Percentiles rank a stretch among this genome's conserved stretches.
These are phyloP conservation scores for Erithacus rubecula DNA, from an alignment of 2,797 vertebrate species.

Conservation along the genomic window DNA sequence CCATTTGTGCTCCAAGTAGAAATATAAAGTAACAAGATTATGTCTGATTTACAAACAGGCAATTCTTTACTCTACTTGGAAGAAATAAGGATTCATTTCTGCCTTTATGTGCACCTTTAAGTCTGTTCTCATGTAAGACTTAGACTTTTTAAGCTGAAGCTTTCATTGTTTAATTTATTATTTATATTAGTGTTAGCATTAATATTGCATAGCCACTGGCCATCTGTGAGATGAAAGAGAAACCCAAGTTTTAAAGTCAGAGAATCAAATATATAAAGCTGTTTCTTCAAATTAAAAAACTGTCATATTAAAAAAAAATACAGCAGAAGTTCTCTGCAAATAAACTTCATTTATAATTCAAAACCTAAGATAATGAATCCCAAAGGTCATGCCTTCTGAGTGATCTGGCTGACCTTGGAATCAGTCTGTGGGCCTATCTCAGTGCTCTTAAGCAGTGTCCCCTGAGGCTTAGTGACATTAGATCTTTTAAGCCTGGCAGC, in stretches of 20 bases:
- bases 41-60: not conserved
- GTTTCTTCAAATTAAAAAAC: not conserved
- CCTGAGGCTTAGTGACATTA: not conserved
- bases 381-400: not conserved
- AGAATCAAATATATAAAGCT: not conserved
- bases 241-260: not conserved
- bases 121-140: not conserved
- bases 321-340: not conserved
- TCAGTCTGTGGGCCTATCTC: not conserved
- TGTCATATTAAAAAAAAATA: not conserved
- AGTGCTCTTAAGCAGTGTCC: not conserved
- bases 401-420: not conserved
- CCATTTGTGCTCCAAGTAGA: conserved; percentile 20
- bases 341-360: not conserved
- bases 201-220: conserved; percentile 27
- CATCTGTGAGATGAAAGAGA: conserved; percentile 20
- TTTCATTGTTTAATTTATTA: conserved; percentile 53
- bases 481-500: conserved; percentile 2
- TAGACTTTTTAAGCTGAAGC: not conserved
- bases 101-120: not conserved
- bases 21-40: conserved; percentile 17
- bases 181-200: conserved; percentile 45
- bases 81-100: not conserved
- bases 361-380: not conserved
- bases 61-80: not conserved